Base-by-base conservation (phyloP, 2,888 invertebrate species). In the Sialis lutaria region DNA sequence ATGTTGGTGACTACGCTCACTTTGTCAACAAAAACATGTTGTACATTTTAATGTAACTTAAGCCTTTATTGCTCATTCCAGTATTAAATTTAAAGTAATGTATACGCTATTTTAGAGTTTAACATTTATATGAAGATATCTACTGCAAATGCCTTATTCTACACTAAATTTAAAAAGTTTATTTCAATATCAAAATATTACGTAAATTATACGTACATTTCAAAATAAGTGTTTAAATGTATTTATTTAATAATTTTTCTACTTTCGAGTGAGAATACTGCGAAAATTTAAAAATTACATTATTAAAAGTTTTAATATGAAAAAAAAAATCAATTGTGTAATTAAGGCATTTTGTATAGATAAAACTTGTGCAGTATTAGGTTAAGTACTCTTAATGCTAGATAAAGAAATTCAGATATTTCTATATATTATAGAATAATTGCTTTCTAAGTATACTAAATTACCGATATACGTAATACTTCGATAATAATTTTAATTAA, bases 61-160 rank as follows among this genome's bases (percentile, higher is more conserved):
- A 40, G 40, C 47, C 47, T 47, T 47, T 33, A 47, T 47, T 58
- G 62, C 63, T 64, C 64, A 64, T 63, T 60, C 59, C 64, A 64
- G 64, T 64, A 64, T 64, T 64, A 64, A 56, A 51, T 42, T 43
- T 40, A 47, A 50, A 40, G 22, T 35, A 47, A 35, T 40, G 47
- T 42, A 47, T 42, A 40, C 40, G 33, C 40, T 35, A 47, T 42
- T 42, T 13, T 47, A 42, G 40, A 42, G 42, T 47, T 42, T 10
- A 40, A 22, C 22, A 22, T 22, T 22, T 22, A 22, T 22, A 22
- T 22, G 22, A 22, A 22, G 22, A 4, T 22, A 22, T 22, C 22
- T 22, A 22, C 22, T 22, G 22, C 22, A 22, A 22, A 22, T 22
- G 22, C 22, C 22, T 22, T 22, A 22, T 22, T 22, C 22, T 22